A percentile compares a stretch with the other conserved stretches of the same genome.
phyloP scores from a whole-genome alignment of 2,888 invertebrate species.

The Xylophagus ater region DNA sequence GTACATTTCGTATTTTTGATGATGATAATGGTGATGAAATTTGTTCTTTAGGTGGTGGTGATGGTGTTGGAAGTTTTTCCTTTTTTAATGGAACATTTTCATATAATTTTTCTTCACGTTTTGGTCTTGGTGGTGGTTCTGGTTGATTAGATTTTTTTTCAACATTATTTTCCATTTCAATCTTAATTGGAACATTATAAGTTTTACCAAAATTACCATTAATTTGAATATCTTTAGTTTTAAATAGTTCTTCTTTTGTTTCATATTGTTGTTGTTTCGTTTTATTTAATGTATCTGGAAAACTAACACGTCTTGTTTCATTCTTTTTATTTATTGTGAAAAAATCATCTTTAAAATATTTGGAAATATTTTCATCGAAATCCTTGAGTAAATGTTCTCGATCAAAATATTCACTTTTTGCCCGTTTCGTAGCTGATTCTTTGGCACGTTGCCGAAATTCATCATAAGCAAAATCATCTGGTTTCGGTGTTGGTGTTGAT shows the following conservation, averaged over 20 bases:
- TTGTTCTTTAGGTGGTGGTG: background rate
- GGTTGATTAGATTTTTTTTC: background rate
- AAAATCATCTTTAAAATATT: slow-evolving; percentile 31
- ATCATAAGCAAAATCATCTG: slow-evolving; percentile 21
- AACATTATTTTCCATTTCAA: slow-evolving; percentile 1
- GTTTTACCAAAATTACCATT: background rate
- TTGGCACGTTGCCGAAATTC: slow-evolving; percentile 39
- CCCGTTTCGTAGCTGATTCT: slow-evolving; percentile 22
- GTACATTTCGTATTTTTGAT: no score
- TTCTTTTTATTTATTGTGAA: slow-evolving; percentile 22
- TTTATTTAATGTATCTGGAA: no score
- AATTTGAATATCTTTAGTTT: no score
- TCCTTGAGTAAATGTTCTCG: slow-evolving; percentile 37
- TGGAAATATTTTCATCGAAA: slow-evolving; percentile 34
- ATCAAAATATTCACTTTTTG: slow-evolving; percentile 26
- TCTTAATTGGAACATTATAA: slow-evolving; percentile 9
- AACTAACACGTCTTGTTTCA: no score
- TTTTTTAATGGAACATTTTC: background rate
- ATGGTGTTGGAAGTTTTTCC: background rate
- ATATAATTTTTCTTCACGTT: slow-evolving; percentile 2
- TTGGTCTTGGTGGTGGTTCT: slow-evolving; percentile 4
- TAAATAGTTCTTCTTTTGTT: background rate
- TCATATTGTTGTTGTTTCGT: background rate
- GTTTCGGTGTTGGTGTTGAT: background rate
- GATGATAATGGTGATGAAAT: background rate